phyloP scores from a whole-genome alignment of 1,140 invertebrate genomes.

The Batillaria attramentaria region DNA sequence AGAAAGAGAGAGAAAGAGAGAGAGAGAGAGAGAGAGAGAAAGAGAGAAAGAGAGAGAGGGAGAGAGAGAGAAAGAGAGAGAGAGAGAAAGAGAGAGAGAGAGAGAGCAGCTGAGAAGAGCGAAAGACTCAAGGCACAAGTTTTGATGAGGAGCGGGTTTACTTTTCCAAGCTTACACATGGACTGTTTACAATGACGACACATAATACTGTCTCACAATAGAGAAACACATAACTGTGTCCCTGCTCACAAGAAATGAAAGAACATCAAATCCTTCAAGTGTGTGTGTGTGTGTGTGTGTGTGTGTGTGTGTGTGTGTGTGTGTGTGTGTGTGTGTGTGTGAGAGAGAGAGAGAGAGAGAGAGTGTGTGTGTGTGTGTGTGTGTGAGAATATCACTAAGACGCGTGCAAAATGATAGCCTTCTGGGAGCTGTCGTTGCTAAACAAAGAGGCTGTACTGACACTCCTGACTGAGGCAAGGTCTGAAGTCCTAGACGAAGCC shows the following conservation, averaged over 20 bases:
- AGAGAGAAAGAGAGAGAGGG: no score
- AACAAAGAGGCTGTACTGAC: not conserved
- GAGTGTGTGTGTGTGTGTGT: not conserved
- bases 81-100: no score
- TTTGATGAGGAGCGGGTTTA: no score
- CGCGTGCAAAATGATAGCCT: not conserved
- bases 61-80: no score
- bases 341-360: not conserved
- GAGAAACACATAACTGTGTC: no score
- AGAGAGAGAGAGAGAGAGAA: not conserved
- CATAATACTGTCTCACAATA: no score
- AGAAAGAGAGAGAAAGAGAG: not conserved
- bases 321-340: not conserved
- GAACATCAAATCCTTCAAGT: not conserved
- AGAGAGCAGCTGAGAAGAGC: no score
- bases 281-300: not conserved
- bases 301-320: not conserved
- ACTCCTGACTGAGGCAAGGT: not conserved
- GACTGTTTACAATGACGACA: no score
- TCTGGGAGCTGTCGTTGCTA: not conserved
- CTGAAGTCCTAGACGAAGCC: not conserved
- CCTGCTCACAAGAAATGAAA: no score
- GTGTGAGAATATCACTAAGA: not conserved
- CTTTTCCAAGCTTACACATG: no score
- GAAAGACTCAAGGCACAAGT: no score